These are phyloP conservation scores for Podarcis siculus DNA, from an alignment of 2,797 vertebrate genomes.

Conservation along the genomic window DNA sequence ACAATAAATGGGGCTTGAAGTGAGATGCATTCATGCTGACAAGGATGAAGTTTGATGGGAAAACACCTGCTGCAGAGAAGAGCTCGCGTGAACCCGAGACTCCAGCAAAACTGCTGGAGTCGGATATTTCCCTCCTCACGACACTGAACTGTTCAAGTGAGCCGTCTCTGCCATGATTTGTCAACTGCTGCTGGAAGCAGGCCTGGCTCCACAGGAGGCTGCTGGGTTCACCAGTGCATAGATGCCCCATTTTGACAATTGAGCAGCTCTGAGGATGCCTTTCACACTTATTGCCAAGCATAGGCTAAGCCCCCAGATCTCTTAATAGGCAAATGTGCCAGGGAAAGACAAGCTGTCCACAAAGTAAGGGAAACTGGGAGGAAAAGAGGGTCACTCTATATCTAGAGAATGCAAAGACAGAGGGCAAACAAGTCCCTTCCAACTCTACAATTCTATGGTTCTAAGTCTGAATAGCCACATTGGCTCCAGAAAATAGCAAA, in stretches of 20 bases:
- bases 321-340: neutral
- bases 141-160: neutral
- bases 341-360: neutral
- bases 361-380: neutral
- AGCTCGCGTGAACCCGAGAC: neutral
- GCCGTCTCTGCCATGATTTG: neutral
- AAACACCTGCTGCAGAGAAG: slow-evolving; percentile 15
- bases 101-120: neutral
- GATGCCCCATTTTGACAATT: neutral
- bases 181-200: neutral
- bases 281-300: too few species aligned
- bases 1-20: slow-evolving; percentile 15
- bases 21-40: neutral
- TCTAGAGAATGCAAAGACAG: neutral
- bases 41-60: slow-evolving; percentile 1
- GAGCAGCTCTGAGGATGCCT: neutral
- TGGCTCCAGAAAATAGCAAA: neutral
- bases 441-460: too few species aligned
- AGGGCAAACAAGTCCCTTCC: too few species aligned
- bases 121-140: neutral
- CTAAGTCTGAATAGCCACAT: too few species aligned
- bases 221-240: neutral
- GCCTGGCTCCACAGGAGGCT: neutral
- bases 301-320: neutral
- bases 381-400: neutral